Percentiles rank a stretch among this genome's conserved stretches.
These are phyloP conservation scores for Brachionus rubens DNA, from an alignment of 1,140 invertebrate species.

Conservation along the genomic window DNA sequence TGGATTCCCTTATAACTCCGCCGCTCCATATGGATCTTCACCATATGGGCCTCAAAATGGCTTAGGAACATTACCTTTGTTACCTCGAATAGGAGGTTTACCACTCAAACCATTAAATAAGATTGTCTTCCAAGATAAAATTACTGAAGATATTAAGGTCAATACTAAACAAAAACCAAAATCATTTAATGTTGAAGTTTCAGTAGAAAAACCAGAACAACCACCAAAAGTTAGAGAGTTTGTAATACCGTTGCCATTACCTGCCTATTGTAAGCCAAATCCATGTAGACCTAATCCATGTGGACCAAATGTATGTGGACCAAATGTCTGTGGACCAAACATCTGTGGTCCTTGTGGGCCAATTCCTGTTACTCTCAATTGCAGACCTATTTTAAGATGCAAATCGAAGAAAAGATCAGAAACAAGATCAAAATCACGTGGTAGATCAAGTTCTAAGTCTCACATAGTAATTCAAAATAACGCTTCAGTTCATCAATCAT, in stretches of 20 bases:
- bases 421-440: neutral
- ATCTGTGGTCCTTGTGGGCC: too few species aligned
- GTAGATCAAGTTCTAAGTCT: neutral
- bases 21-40: neutral
- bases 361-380: too few species aligned
- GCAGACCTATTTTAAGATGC: too few species aligned
- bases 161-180: neutral
- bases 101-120: neutral
- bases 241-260: constrained; percentile 28
- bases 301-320: neutral
- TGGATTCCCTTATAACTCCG: too few species aligned
- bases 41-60: too few species aligned
- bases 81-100: too few species aligned
- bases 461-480: neutral
- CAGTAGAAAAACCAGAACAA: constrained; percentile 1
- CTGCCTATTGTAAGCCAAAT: constrained; percentile 6
- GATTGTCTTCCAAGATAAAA: neutral
- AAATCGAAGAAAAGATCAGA: neutral
- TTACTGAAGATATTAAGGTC: neutral
- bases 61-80: neutral
- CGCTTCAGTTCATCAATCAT: too few species aligned
- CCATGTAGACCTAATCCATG: neutral
- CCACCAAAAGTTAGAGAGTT: neutral
- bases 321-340: neutral
- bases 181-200: constrained; percentile 10